Evolutionary conservation across 2,888 invertebrate species (phyloP), one percentile per base, ranked within the genome.

Genomic region (Trichogramma evanescens): DNA sequence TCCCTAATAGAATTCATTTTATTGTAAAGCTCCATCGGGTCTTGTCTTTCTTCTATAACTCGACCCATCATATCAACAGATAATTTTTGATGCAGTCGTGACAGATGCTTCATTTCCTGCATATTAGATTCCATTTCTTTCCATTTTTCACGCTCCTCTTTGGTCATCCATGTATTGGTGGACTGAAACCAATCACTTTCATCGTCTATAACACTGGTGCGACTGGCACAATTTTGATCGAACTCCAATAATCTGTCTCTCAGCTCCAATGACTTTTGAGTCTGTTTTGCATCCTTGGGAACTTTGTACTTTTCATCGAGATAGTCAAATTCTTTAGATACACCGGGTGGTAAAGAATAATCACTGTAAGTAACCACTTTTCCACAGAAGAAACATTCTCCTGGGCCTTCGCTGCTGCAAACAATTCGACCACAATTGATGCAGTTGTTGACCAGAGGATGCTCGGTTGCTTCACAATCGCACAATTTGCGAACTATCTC

Each of bases 341-440:
- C 44, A n/a, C 42, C 2, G 13, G 45, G 49, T 26, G 8, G 39
- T n/a, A 50, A 0, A 6, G 55, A 40, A 10, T 60, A 43, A 10
- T 62, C 50, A 6, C 60, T 44, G 48, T 64, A 60, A 50, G 7
- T 7, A 38, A 98, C 97, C 76, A 93, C 80, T 70, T 85, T 85
- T 0, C 89, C 91, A 80, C 99, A 99, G 74, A 89, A 95, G 50
- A 96, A 83, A 74, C 99, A 99, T 0, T 96, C 95, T 0, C 99
- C 99, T 6, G 95, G 90, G 1, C 98, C 97, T 80, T 99, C 99
- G 79, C 96, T 95, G 58, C 85, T 85, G 78, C 98, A 99, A 5
- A 98, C 91, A 63, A 99, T 90, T 59, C 96, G 84, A 0, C 99
- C 99, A 79, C 99, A 99, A 63, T 86, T 85, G 8, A 91, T 75